Evolutionary conservation across 92 coral and sea anemone genomes (phyloP).

Genomic region (Metridium senile): DNA sequence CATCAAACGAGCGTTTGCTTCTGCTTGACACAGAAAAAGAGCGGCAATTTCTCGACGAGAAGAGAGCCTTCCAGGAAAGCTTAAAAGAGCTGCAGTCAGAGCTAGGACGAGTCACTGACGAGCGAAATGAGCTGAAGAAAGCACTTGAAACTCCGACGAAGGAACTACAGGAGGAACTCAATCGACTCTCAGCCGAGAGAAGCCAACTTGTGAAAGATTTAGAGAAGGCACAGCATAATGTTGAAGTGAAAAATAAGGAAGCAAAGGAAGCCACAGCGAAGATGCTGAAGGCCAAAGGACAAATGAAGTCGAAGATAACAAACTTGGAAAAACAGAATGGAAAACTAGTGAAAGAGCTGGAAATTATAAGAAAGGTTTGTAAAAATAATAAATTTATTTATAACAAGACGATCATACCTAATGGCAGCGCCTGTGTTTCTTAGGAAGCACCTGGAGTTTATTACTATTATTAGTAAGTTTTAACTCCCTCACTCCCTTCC

Average conservation of each 20-base stretch:
- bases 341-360: slow-evolving; percentile 54
- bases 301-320: slow-evolving; percentile 68
- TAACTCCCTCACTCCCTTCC: background rate
- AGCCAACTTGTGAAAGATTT: slow-evolving; percentile 47
- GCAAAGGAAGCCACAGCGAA: slow-evolving; percentile 59
- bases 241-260: slow-evolving; percentile 61
- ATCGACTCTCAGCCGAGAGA: slow-evolving; percentile 31
- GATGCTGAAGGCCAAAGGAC: slow-evolving; percentile 65
- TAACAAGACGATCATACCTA: too few species aligned
- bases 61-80: slow-evolving; percentile 50
- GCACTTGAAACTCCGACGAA: slow-evolving; percentile 39
- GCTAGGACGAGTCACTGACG: slow-evolving; percentile 32
- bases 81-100: slow-evolving; percentile 50
- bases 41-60: slow-evolving; percentile 68
- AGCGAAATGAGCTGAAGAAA: slow-evolving; percentile 17
- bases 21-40: slow-evolving; percentile 73
- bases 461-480: too few species aligned
- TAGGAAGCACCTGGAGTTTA: too few species aligned
- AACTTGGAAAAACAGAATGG: slow-evolving; percentile 59
- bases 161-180: slow-evolving; percentile 38
- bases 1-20: slow-evolving; percentile 53
- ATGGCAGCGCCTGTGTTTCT: too few species aligned
- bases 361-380: slow-evolving; percentile 66
- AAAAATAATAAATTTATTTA: too few species aligned
- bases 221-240: slow-evolving; percentile 35